Evolutionary conservation across 2,797 vertebrate species (phyloP).

Genomic region (Momotus momota): DNA sequence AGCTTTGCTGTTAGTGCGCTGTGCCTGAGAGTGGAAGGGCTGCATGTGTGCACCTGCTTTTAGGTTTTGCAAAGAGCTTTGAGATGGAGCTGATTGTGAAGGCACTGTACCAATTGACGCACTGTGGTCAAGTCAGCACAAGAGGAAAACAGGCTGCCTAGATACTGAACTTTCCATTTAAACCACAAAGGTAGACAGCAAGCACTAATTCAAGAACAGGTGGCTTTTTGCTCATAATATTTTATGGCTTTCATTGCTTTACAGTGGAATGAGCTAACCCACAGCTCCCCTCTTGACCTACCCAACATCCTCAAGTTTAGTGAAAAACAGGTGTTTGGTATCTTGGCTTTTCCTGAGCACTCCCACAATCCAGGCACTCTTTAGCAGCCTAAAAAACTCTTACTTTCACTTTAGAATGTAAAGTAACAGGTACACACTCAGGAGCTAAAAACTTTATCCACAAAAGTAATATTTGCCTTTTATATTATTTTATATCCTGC

Average conservation of each 20-base stretch:
- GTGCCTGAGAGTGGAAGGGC: neutral
- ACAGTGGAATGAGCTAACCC: conserved; percentile 70
- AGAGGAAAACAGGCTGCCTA: conserved; percentile 17
- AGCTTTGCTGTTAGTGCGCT: neutral
- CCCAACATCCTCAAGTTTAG: conserved; percentile 67
- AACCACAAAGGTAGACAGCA: conserved; percentile 57
- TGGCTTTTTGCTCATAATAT: conserved; percentile 74
- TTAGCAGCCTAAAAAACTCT: neutral
- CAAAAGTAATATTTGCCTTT: neutral
- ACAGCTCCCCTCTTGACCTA: conserved; percentile 60
- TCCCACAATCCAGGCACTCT: neutral
- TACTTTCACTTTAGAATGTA: neutral
- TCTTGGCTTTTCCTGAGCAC: conserved; percentile 19
- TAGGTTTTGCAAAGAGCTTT: neutral
- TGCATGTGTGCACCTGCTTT: neutral
- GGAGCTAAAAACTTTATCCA: neutral
- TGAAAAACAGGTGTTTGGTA: conserved; percentile 70
- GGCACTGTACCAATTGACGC: neutral
- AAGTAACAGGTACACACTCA: neutral
- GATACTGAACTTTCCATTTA: conserved; percentile 33
- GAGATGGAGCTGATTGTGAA: neutral
- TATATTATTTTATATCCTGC: neutral
- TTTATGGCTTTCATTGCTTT: conserved; percentile 71
- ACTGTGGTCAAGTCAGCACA: neutral
- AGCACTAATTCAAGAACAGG: conserved; percentile 66